Percentiles rank a stretch among this genome's conserved stretches.
phyloP scores from a whole-genome alignment of 2,888 invertebrate species.

The Spilosoma lubricipeda region DNA sequence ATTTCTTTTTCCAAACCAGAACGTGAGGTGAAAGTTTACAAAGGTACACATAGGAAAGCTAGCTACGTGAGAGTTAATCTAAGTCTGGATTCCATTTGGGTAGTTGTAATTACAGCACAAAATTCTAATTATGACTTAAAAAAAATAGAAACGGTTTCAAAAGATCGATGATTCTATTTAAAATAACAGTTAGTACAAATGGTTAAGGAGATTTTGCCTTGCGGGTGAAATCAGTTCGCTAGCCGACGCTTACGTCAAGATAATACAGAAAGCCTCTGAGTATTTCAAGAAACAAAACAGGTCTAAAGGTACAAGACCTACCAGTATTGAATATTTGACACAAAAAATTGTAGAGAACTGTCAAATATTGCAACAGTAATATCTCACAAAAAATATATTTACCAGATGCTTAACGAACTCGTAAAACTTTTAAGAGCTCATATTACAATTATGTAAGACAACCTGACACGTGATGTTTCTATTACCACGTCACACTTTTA shows the following conservation, averaged over 20 bases:
- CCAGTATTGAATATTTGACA: neutral
- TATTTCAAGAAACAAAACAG: neutral
- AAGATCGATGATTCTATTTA: neutral
- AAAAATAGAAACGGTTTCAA: neutral
- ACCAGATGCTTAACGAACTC: neutral
- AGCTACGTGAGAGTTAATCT: slow-evolving; percentile 51
- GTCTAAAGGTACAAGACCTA: neutral
- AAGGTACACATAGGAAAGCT: slow-evolving; percentile 48
- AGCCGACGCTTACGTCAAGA: neutral
- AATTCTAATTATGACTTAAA: neutral
- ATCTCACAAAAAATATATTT: no score
- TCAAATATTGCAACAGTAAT: neutral
- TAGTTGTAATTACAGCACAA: neutral
- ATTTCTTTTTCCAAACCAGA: slow-evolving; percentile 64
- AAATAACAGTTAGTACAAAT: neutral
- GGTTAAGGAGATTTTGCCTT: neutral
- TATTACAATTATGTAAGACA: neutral
- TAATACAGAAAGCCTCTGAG: neutral
- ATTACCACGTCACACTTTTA: neutral
- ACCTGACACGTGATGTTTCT: neutral
- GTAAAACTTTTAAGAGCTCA: neutral
- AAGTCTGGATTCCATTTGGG: slow-evolving; percentile 27
- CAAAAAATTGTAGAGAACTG: no score
- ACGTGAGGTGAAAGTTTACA: slow-evolving; percentile 70
- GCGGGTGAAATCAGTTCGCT: neutral